A percentile compares a stretch with the other conserved stretches of the same genome.
phyloP scores from a whole-genome alignment of 2,888 invertebrate genomes.

The Margaritifera margaritifera region DNA sequence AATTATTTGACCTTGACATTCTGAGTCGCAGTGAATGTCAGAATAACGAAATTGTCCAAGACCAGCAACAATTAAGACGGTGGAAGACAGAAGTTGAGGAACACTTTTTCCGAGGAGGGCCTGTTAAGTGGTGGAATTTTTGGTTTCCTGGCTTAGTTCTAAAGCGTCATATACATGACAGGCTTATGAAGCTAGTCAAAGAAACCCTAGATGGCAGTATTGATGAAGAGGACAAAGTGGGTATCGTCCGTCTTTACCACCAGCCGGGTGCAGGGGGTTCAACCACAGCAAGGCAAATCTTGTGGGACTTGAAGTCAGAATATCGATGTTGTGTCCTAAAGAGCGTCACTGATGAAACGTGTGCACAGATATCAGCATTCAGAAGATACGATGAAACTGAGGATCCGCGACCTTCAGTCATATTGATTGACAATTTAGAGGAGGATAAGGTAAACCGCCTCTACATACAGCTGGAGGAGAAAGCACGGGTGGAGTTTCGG shows the following conservation, averaged over 20 bases:
- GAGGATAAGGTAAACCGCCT: constrained; percentile 36
- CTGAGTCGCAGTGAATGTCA: constrained; percentile 12
- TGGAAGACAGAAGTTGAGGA: constrained; percentile 24
- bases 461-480: constrained; percentile 30
- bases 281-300: constrained; percentile 49
- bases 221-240: constrained; percentile 40
- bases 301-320: constrained; percentile 48
- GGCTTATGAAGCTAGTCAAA: constrained; percentile 20
- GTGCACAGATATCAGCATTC: constrained; percentile 41
- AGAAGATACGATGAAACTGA: constrained; percentile 37
- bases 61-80: constrained; percentile 3
- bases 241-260: constrained; percentile 41
- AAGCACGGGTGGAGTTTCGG: constrained; percentile 16
- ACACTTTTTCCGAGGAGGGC: constrained; percentile 42
- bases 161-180: constrained; percentile 30
- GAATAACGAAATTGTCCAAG: constrained; percentile 5
- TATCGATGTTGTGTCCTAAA: constrained; percentile 51
- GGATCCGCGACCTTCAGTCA: constrained; percentile 44
- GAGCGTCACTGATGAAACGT: constrained; percentile 46
- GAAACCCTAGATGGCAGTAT: constrained; percentile 23
- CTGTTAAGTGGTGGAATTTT: constrained; percentile 56
- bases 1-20: constrained; percentile 20
- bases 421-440: constrained; percentile 50
- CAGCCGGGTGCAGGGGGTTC: constrained; percentile 60
- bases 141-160: constrained; percentile 40